phyloP scores from a whole-genome alignment of 2,113 vertebrate species.

The Nettapus auritus region DNA sequence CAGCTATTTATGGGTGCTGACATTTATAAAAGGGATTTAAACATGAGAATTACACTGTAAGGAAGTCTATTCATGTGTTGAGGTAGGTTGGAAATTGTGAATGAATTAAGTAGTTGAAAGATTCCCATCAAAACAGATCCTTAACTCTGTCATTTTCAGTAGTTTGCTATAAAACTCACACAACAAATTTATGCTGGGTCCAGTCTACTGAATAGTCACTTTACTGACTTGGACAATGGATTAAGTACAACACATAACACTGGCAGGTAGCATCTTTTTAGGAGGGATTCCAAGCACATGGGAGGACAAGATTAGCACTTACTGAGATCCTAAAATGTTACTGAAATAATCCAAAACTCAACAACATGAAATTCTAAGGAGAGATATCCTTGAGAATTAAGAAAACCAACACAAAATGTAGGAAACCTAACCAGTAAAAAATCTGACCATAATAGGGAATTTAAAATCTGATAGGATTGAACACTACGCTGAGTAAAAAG shows the following conservation, averaged over 20 bases:
- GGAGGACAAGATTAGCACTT: neutral
- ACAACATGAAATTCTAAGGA: neutral
- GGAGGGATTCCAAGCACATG: neutral
- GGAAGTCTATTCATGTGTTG: neutral
- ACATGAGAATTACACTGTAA: neutral
- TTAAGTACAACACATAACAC: neutral
- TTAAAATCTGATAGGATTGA: neutral
- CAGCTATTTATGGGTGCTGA: neutral
- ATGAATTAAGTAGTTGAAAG: neutral
- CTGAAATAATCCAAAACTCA: neutral
- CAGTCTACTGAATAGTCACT: neutral
- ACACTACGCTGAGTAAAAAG: neutral
- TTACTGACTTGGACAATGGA: neutral
- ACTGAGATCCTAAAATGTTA: neutral
- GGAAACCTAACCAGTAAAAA: neutral
- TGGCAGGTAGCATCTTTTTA: constrained; percentile 37
- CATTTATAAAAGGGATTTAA: neutral
- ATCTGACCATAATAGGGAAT: neutral
- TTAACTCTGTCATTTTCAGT: constrained; percentile 13
- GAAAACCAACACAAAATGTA: neutral
- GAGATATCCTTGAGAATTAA: neutral
- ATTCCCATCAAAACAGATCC: constrained; percentile 3
- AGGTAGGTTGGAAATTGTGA: neutral
- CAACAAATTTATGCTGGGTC: neutral
- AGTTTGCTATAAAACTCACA: neutral